Conservation (phyloP, 2,113 vertebrate species). For the Pogonocichla stellata region DNA sequence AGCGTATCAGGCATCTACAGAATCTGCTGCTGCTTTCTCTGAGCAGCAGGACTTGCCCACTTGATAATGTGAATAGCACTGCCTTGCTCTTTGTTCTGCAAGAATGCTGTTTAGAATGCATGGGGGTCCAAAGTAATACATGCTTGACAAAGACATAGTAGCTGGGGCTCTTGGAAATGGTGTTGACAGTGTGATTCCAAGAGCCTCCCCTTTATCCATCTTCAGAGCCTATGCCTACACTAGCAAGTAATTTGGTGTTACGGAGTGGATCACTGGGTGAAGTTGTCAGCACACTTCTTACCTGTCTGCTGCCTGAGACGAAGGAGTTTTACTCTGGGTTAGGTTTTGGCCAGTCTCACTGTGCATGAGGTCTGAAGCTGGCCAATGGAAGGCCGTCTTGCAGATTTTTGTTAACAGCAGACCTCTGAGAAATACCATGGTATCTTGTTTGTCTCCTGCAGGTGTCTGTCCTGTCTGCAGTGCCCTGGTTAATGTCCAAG, state of each 20-base stretch:
- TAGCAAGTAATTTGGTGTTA: background rate
- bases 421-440: background rate
- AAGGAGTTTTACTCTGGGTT: background rate
- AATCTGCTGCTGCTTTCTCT: background rate
- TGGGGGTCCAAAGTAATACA: background rate
- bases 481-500: background rate
- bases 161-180: background rate
- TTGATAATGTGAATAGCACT: background rate
- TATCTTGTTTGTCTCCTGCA: background rate
- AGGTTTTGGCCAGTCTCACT: background rate
- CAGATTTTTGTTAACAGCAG: background rate
- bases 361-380: background rate
- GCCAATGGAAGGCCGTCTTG: background rate
- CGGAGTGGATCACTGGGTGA: background rate
- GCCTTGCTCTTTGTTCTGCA: background rate
- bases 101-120: background rate
- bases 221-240: background rate
- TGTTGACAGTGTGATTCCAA: background rate
- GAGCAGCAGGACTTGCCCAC: background rate
- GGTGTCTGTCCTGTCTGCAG: background rate
- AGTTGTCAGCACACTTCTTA: background rate
- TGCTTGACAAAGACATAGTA: background rate
- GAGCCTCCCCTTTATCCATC: background rate
- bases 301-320: background rate
- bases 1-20: fast-evolving